Evolutionary conservation across 2,113 vertebrate species (phyloP).

Genomic region (Caloenas nicobarica): DNA sequence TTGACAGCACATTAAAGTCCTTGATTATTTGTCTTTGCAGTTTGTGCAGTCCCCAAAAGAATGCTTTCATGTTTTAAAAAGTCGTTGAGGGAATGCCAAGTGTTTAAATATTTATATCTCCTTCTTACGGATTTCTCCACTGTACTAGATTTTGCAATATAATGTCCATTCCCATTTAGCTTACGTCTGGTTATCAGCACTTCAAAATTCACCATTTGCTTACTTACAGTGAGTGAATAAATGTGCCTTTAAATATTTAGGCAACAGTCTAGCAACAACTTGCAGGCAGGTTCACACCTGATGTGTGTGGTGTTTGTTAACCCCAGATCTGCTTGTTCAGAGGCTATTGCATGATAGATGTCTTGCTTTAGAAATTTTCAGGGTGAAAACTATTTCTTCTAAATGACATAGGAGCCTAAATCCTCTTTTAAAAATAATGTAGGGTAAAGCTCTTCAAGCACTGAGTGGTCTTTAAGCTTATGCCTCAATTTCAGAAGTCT

Average conservation of each 20-base stretch:
- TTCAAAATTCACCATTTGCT: slow-evolving; percentile 19
- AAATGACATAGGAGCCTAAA: not conserved
- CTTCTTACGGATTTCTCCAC: not conserved
- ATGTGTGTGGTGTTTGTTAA: not conserved
- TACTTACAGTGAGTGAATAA: not conserved
- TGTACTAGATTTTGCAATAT: slow-evolving; percentile 32
- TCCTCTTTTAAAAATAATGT: not conserved
- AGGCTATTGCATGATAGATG: not conserved
- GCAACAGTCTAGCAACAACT: not conserved
- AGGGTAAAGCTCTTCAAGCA: not conserved
- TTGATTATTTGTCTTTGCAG: slow-evolving; percentile 14
- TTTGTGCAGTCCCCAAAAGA: slow-evolving; percentile 26
- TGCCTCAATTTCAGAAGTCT: not conserved
- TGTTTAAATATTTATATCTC: slow-evolving; percentile 57
- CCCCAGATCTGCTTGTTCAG: not conserved
- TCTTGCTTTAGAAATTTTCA: not conserved
- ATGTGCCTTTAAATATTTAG: slow-evolving; percentile 13
- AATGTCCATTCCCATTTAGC: not conserved
- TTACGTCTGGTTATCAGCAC: not conserved
- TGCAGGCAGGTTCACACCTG: not conserved
- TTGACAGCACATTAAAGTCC: not conserved
- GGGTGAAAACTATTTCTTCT: not conserved
- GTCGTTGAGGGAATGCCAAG: not conserved
- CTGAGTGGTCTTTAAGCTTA: not conserved
- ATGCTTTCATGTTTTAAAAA: slow-evolving; percentile 15